Base-by-base conservation (phyloP, 35 echinoderm and acorn worm genomes). In the Apostichopus japonicus region DNA sequence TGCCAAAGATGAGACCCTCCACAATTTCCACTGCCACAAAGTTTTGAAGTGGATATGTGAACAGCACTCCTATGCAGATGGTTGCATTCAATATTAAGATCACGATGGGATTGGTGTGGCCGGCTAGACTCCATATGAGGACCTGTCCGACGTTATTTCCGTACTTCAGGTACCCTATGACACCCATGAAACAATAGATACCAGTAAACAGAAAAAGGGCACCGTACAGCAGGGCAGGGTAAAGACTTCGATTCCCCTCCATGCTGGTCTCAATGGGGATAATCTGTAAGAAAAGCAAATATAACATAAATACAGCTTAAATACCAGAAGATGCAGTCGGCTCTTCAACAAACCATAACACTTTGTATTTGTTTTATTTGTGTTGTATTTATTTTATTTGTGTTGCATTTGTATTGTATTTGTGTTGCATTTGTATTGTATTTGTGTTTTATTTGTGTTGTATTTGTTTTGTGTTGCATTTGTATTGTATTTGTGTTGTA, bases 191-290 rank as follows among this genome's bases (percentile, higher is more conserved):
- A 13, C 83, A 91, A 77, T 95, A 82, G 54, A 99, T 91, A 27
- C 90, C 16, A n/a, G 97, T 95, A 54, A 99, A 95, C 70, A 99
- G 73, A 10, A 91, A 17, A 0, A 96, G 33, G 19, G 93, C 92
- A 22, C 91, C 7, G 79, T 99, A 90, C 16, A 99, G 93, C 15
- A 99, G 95, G 53, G 77, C 80, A 17, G 97, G 91, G 92, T 95
- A 99, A 6, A 88, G 79, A 5, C 57, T 54, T 54, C 93, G 72
- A 76, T 96, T 99, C 14, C 93, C 95, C 79, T 92, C 95, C 94
- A 99, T 95, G 55, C 97, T 99, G 6, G 97, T 93, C 61, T 99
- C 95, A 55, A 99, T 96, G n/a, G 97, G 97, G 25, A 99, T 95
- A 10, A 99, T 96, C 97, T 99, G 83, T 23, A 80, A 72, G 63